Base-by-base conservation (phyloP, 2,113 vertebrate genomes). In the Lepidothrix coronata region DNA sequence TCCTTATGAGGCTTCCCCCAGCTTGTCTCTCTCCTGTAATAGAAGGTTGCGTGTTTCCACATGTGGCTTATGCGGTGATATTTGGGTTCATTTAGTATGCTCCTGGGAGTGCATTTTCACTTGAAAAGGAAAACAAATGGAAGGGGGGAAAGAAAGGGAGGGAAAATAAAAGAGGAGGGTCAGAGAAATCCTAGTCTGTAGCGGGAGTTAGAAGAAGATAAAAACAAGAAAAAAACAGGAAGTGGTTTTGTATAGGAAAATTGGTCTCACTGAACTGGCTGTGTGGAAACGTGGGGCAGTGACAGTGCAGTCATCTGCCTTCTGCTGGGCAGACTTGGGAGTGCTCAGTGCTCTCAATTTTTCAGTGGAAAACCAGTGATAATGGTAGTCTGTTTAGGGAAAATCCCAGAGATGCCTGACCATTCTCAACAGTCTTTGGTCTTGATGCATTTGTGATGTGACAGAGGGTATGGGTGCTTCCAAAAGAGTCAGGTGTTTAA, bases 1-100 rank as follows among this genome's bases (percentile, higher is more conserved):
- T 85, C 88, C 91, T 95, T 97, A 95, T 93, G 88, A 93, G 59
- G 79, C 62, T 92, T 79, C 46, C 73, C 78, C 25, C 28, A 3
- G 81, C 61, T 55, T 14, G 11, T 10, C 75, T 84, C 22, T 63
- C 22, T 68, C 70, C 78, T 39, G 70, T 39, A 15, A 76, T 37
- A 75, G 72, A 17, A 78, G 48, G 54, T 88, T 62, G 22, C 59
- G 5, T 33, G 54, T 85, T 85, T 85, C 67, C 0, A 1, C 3
- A 0, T 28, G 54, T 37, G 48, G 39, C 35, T 85, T 58, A 9
- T 2, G 23, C 10, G 5, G 30, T 43, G 51, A 49, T 82, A 49
- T 79, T 93, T 93, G 73, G 63, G 62, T 79, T 96, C 24, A 4
- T 80, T 80, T 74, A 61, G 41, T 77, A 27, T 71, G 83, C 66